Percentiles rank a stretch among this genome's conserved stretches.
Evolutionary conservation across 2,797 vertebrate species (phyloP).

Genomic region (Sternarchorhynchus goeldii): DNA sequence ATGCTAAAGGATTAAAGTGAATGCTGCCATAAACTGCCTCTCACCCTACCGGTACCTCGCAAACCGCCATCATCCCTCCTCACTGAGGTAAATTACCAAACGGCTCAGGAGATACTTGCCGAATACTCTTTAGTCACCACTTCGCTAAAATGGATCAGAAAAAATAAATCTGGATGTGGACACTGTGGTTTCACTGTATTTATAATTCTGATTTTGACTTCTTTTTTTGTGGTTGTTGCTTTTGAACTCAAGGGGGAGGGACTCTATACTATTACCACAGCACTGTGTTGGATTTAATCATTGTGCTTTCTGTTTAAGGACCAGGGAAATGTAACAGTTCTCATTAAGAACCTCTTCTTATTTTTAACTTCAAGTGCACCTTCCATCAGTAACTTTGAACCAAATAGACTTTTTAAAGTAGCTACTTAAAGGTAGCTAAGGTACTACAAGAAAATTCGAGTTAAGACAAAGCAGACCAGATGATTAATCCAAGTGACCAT

Average conservation of each 20-base stretch:
- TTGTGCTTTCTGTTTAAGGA: no score
- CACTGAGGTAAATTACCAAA: constrained; percentile 5
- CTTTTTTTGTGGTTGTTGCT: no score
- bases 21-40: constrained; percentile 15
- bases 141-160: background rate
- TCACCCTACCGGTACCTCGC: background rate
- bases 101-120: constrained; percentile 3
- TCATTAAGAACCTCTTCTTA: no score
- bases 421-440: no score
- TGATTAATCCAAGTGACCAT: no score
- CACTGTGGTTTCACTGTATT: background rate
- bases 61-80: background rate
- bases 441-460: no score
- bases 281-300: no score
- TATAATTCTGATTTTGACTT: background rate
- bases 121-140: constrained; percentile 7
- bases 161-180: background rate
- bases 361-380: no score
- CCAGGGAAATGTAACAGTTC: no score
- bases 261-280: no score
- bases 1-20: constrained; percentile 6
- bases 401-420: no score
- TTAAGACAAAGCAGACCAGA: background rate
- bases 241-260: background rate
- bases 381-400: no score